phyloP scores from a whole-genome alignment of 2,888 invertebrate genomes.

The Osmoderma eremita region DNA sequence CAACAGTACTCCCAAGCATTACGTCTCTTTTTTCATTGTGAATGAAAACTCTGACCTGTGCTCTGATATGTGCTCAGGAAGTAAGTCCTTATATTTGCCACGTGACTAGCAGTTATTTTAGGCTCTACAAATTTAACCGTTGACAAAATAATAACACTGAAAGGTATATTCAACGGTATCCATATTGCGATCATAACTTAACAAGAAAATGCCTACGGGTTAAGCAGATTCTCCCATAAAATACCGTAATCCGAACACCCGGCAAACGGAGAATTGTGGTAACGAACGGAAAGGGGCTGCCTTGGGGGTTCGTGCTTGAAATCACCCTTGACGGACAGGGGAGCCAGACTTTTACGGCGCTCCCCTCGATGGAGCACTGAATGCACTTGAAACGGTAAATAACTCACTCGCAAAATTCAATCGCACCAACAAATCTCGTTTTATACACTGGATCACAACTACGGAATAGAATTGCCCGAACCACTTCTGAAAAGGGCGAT shows the following conservation, averaged over 20 bases:
- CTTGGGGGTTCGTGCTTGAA: constrained; percentile 25
- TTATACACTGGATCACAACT: constrained; percentile 34
- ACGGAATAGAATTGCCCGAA: constrained; percentile 30
- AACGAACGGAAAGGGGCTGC: constrained; percentile 27
- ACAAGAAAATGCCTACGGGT: constrained; percentile 11
- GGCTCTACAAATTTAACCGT: not conserved
- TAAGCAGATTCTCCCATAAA: constrained; percentile 18
- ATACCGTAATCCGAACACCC: constrained; percentile 15
- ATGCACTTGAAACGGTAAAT: constrained; percentile 38
- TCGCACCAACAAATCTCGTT: constrained; percentile 37
- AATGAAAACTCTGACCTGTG: too few relatives aligned
- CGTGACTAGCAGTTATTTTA: not conserved
- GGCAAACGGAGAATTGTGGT: constrained; percentile 23
- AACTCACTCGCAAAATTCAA: constrained; percentile 38
- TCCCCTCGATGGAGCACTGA: constrained; percentile 28
- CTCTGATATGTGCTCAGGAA: not conserved
- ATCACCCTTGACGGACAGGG: constrained; percentile 37
- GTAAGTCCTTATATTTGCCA: not conserved
- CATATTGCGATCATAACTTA: constrained; percentile 22
- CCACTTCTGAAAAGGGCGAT: constrained; percentile 8
- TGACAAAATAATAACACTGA: constrained; percentile 4
- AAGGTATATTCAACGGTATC: not conserved
- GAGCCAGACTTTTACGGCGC: constrained; percentile 27
- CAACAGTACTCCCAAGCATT: too few relatives aligned
- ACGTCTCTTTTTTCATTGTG: too few relatives aligned